phyloP scores from a whole-genome alignment of 2,113 vertebrate species.

The Oreochromis aureus region DNA sequence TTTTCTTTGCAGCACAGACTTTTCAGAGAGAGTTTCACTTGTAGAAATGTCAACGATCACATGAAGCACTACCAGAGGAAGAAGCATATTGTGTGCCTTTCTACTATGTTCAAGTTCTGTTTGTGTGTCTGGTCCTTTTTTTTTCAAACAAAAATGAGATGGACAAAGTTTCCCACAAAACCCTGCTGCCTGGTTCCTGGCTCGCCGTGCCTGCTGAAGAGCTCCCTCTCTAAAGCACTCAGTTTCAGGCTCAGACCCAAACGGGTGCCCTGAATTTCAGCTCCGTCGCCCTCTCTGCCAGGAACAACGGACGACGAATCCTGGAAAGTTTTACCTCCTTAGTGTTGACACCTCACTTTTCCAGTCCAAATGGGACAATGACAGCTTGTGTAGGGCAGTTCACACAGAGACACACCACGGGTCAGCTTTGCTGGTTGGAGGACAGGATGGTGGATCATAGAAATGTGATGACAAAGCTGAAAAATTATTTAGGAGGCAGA shows the following conservation, averaged over 20 bases:
- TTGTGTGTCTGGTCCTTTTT: not conserved
- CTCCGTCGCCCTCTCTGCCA: conserved; percentile 31
- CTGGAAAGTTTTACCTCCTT: conserved; percentile 53
- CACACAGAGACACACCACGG: not conserved
- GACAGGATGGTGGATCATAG: not conserved
- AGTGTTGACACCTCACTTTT: conserved; percentile 31
- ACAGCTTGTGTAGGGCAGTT: not conserved
- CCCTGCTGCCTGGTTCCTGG: conserved; percentile 8
- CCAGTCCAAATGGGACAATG: conserved; percentile 34
- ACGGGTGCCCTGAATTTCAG: conserved; percentile 39
- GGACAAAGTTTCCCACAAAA: conserved; percentile 10
- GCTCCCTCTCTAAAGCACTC: conserved; percentile 8
- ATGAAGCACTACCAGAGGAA: not conserved
- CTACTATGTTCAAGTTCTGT: not conserved
- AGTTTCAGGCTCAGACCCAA: conserved; percentile 21
- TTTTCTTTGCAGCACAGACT: not conserved
- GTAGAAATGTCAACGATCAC: not conserved
- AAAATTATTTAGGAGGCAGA: not conserved
- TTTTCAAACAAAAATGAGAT: not conserved
- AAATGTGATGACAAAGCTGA: conserved; percentile 7
- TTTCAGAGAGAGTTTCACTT: not conserved
- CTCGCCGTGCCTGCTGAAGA: not conserved
- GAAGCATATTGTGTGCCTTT: not conserved
- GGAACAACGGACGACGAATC: conserved; percentile 28
- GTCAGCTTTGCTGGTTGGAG: not conserved